These are phyloP conservation scores for Dolomedes plantarius DNA, from an alignment of 2,888 invertebrate species.

Conservation along the genomic window DNA sequence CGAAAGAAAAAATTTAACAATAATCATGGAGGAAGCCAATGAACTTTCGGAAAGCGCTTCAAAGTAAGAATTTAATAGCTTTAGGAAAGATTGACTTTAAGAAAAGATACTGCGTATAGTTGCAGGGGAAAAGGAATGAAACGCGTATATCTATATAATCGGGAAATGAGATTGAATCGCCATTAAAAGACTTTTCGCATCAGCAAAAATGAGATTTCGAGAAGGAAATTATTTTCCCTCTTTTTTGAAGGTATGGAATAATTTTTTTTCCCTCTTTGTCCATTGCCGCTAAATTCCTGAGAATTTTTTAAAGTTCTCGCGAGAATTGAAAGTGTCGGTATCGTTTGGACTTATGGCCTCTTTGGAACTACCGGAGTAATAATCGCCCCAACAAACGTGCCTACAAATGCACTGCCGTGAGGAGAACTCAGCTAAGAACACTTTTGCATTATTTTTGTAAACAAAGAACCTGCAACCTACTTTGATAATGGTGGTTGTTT, in stretches of 20 bases:
- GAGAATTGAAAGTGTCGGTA: too few relatives aligned
- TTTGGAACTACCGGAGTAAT: too few relatives aligned
- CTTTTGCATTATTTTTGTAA: too few relatives aligned
- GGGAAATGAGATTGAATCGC: conserved; percentile 61
- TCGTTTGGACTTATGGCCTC: too few relatives aligned
- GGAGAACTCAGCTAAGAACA: too few relatives aligned
- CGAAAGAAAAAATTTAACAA: conserved; percentile 25
- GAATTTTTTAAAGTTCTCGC: too few relatives aligned
- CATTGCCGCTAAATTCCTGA: too few relatives aligned
- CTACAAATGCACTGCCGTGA: too few relatives aligned
- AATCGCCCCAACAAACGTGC: too few relatives aligned
- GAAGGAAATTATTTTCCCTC: conserved; percentile 42
- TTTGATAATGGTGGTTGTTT: too few relatives aligned
- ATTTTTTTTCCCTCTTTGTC: neutral
- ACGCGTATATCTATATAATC: conserved; percentile 43
- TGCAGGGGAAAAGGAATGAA: conserved; percentile 1
- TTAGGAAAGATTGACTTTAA: conserved; percentile 32
- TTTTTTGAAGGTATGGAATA: neutral
- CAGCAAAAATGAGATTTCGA: conserved; percentile 44
- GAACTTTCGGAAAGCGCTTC: conserved; percentile 27
- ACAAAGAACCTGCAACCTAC: too few relatives aligned
- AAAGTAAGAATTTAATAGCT: conserved; percentile 61
- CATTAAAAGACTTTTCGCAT: conserved; percentile 41
- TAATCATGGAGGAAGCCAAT: conserved; percentile 51
- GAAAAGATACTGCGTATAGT: neutral